Evolutionary conservation across 2,113 vertebrate species (phyloP).

Genomic region (Dunckerocampus dactyliophorus): DNA sequence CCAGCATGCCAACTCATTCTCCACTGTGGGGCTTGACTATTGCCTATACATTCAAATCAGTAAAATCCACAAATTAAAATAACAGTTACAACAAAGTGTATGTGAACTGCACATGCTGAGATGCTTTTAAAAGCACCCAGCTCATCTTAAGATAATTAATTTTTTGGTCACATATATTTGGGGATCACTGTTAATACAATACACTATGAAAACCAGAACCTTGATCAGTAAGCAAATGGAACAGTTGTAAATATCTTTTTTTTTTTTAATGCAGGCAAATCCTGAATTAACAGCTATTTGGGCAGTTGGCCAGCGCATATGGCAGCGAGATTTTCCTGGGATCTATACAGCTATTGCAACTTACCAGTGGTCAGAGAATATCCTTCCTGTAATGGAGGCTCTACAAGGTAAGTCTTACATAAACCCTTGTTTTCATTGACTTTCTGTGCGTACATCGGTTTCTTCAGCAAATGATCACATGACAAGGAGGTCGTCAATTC

Average conservation of each 20-base stretch:
- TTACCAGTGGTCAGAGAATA: constrained; percentile 88
- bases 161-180: too few species aligned
- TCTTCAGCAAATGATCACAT: too few species aligned
- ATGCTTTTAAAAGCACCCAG: too few species aligned
- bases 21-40: too few species aligned
- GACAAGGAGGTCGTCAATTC: too few species aligned
- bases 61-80: too few species aligned
- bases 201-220: background rate
- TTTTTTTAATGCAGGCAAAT: constrained; percentile 77
- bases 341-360: constrained; percentile 85
- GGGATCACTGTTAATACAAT: background rate
- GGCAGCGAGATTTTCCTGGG: constrained; percentile 95
- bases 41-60: too few species aligned
- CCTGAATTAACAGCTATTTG: constrained; percentile 87
- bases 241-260: background rate
- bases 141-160: too few species aligned
- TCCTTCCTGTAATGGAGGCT: constrained; percentile 92
- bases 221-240: background rate
- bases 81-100: too few species aligned
- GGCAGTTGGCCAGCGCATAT: constrained; percentile 92
- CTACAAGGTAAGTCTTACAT: constrained; percentile 80
- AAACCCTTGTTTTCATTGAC: background rate
- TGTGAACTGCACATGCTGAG: too few species aligned
- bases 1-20: too few species aligned
- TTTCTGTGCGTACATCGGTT: too few species aligned